Conservation (phyloP, 2,888 invertebrate genomes). For the Glyphotaelius pellucidus region DNA sequence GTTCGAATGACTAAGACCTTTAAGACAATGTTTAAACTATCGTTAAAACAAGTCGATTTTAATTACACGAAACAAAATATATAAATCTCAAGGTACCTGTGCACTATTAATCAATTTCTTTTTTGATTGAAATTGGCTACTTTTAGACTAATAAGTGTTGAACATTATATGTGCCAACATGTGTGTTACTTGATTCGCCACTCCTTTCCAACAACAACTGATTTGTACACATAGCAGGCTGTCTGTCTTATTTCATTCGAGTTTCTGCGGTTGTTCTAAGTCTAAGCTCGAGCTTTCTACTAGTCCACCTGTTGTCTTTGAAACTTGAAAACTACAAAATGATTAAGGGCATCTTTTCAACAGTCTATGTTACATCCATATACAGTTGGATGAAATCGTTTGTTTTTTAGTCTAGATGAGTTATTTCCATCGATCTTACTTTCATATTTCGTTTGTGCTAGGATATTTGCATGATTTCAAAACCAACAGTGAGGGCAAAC, state of each 20-base stretch:
- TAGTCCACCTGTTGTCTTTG: not conserved
- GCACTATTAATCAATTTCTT: no score
- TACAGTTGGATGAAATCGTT: not conserved
- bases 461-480: not conserved
- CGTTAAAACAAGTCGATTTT: not conserved
- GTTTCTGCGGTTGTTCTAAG: not conserved
- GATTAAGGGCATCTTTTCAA: not conserved
- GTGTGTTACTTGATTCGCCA: not conserved
- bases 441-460: not conserved
- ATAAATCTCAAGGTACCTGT: not conserved
- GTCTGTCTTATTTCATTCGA: not conserved
- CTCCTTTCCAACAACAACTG: not conserved
- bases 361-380: not conserved
- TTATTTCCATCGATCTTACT: no score
- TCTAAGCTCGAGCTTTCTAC: not conserved
- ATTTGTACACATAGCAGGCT: not conserved
- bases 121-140: not conserved
- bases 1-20: no score
- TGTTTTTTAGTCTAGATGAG: not conserved
- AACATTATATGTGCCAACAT: not conserved
- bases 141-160: not conserved
- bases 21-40: no score
- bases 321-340: not conserved
- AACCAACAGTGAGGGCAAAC: not conserved
- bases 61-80: not conserved